Conservation (phyloP, 1,140 invertebrate species). For the Platyura marginata region DNA sequence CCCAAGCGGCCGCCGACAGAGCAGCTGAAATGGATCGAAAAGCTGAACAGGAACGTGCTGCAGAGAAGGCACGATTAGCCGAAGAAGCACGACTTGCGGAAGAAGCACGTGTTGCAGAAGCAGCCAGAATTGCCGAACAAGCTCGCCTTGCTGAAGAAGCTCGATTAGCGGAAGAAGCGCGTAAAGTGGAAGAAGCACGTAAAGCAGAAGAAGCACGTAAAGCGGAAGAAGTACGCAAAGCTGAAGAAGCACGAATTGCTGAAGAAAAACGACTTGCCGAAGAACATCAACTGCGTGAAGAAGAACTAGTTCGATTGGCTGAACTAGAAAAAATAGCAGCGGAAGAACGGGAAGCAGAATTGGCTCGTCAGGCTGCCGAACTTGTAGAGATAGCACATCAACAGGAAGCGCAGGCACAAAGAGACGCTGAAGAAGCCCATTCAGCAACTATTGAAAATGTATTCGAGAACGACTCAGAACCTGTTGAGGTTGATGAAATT, state of each 20-base stretch:
- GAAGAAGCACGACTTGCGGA: conserved; percentile 13
- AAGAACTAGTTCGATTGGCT: conserved; percentile 31
- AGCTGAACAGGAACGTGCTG: conserved; percentile 24
- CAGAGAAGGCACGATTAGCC: conserved; percentile 1
- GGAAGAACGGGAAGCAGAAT: conserved; percentile 37
- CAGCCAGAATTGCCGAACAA: conserved; percentile 29
- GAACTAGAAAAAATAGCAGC: conserved; percentile 32
- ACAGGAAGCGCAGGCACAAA: conserved; percentile 30
- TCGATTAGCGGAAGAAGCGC: conserved; percentile 22
- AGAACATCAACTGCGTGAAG: conserved; percentile 30
- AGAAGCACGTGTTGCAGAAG: conserved; percentile 26
- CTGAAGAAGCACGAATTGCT: conserved; percentile 30
- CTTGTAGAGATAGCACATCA: conserved; percentile 35
- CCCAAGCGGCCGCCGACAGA: conserved; percentile 24
- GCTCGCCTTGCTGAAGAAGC: conserved; percentile 29
- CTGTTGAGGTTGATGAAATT: conserved; percentile 1
- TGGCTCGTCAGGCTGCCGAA: conserved; percentile 34
- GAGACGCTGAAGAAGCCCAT: conserved; percentile 17
- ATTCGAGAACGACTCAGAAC: neutral
- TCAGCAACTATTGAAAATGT: conserved; percentile 19
- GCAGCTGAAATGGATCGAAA: conserved; percentile 25
- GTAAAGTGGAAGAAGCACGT: conserved; percentile 28
- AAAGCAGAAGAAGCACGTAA: conserved; percentile 20
- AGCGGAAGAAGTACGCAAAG: conserved; percentile 29
- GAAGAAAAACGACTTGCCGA: conserved; percentile 31